These are phyloP conservation scores for Paradoxurus hermaphroditus DNA, from an alignment of 2,113 vertebrate species.

Conservation along the genomic window DNA sequence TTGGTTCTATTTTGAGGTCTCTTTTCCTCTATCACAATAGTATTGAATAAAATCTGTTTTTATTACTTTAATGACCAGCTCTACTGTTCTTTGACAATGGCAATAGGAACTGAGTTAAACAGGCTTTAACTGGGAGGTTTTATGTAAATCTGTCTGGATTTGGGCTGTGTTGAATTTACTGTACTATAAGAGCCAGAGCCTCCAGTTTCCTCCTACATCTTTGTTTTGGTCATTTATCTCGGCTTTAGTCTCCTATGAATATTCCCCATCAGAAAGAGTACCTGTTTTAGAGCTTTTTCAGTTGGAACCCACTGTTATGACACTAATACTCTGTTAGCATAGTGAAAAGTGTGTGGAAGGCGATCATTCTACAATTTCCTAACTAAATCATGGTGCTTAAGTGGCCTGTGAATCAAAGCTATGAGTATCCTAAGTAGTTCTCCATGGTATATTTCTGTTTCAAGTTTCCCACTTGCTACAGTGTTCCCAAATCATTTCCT, in stretches of 20 bases:
- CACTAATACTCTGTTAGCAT: background rate
- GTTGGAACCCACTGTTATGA: background rate
- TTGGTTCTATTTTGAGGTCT: background rate
- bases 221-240: background rate
- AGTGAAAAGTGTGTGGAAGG: rapidly evolving
- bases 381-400: background rate
- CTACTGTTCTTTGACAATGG: background rate
- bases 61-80: background rate
- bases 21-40: background rate
- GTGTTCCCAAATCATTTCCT: background rate
- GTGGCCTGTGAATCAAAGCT: no score
- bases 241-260: background rate
- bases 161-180: background rate
- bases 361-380: background rate
- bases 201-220: background rate
- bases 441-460: background rate
- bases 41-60: background rate
- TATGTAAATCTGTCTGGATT: background rate
- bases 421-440: background rate
- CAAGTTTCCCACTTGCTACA: background rate
- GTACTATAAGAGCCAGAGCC: background rate
- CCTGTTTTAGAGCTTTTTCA: background rate
- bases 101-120: background rate
- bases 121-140: background rate
- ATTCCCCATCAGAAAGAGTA: no score